Evolutionary conservation across 2,888 invertebrate species (phyloP), one percentile per base, ranked within the genome.

Genomic region (Eubasilissa splendida): DNA sequence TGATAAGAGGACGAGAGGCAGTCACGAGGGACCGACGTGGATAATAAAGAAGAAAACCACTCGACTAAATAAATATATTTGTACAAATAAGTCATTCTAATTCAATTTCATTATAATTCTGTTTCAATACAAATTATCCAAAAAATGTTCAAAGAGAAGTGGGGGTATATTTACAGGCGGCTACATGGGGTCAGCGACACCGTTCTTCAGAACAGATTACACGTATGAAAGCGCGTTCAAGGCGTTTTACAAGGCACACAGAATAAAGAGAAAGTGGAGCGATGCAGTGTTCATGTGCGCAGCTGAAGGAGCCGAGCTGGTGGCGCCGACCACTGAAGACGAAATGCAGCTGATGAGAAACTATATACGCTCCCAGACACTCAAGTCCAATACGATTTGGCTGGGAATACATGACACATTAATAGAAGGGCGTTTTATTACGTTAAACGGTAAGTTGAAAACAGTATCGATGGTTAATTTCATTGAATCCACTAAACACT

Each of bases 241-340:
- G 4, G 58, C 58, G 11, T 58, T 58, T 9, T 58, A 58, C n/a
- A 58, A 58, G 58, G 12, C n/a, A 2, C 58, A 58, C n/a, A 11
- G 12, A 4, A n/a, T n/a, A 2, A n/a, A n/a, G 12, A 11, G 11
- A 3, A 11, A 11, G n/a, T 58, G 58, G 58, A 58, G 58, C 58
- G 58, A 58, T 11, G 58, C 58, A 4, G 11, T 58, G 58, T 11
- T n/a, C 58, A 4, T n/a, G 12, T 58, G 58, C 58, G n/a, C 58
- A 4, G 58, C 58, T n/a, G 58, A 58, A n/a, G 58, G 58, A 58
- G 58, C 58, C n/a, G 58, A 58, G 58, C 58, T 58, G n/a, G 58
- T 4, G 58, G 58, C 58, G 12, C 58, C 58, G 12, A 9, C 58
- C 4, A 58, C 58, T 5, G n/a, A 58, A 58, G n/a, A 10, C 8